A percentile compares a stretch with the other conserved stretches of the same genome.
Conservation (phyloP, 2,888 invertebrate genomes). For the Masnerella sp. region DNA sequence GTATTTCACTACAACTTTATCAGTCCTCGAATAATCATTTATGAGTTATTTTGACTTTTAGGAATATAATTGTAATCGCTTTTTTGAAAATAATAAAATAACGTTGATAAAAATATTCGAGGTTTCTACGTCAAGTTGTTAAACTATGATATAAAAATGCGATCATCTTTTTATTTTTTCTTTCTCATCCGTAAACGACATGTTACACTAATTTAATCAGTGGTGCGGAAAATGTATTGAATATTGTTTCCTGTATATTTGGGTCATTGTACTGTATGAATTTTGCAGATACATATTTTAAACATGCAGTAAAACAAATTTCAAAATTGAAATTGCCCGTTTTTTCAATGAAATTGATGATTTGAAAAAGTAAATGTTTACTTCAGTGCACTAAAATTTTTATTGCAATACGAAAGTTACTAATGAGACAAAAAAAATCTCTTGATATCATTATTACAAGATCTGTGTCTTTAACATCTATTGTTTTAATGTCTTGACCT, state of each 20-base stretch:
- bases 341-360: constrained; percentile 1
- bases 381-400: too few species aligned
- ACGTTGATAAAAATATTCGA: constrained; percentile 68
- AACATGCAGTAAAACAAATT: constrained; percentile 41
- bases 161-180: constrained; percentile 59
- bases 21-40: constrained; percentile 70
- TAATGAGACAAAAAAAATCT: too few species aligned
- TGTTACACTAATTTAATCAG: constrained; percentile 67
- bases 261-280: constrained; percentile 47
- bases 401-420: too few species aligned
- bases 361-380: too few species aligned
- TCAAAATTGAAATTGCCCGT: constrained; percentile 21
- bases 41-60: constrained; percentile 31
- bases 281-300: constrained; percentile 34
- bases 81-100: constrained; percentile 32
- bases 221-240: constrained; percentile 64
- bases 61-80: constrained; percentile 9
- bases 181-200: constrained; percentile 61
- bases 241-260: constrained; percentile 49
- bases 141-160: constrained; percentile 71
- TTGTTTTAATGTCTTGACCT: too few species aligned
- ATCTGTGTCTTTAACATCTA: too few species aligned
- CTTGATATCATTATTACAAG: too few species aligned
- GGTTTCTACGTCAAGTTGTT: constrained; percentile 68
- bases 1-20: constrained; percentile 71